Base-by-base conservation (phyloP, 1,140 invertebrate genomes). In the Prorops nasuta region DNA sequence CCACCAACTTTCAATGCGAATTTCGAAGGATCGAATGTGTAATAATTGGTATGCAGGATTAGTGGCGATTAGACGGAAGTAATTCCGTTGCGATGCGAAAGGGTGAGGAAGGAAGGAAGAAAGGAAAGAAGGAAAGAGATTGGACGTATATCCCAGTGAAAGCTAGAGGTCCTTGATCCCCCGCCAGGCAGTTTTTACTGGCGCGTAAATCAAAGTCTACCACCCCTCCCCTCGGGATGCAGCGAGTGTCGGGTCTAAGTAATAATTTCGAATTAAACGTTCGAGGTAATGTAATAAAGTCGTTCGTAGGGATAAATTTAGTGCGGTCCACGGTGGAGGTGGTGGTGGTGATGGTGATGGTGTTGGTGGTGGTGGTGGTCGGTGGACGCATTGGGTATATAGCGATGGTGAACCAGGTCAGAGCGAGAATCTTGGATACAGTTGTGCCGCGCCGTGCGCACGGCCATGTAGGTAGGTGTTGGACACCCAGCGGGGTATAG, bases 251-350 rank as follows among this genome's bases (percentile, higher is more conserved):
- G n/a, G n/a, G 48, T 57, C 57, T 63, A 62, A 68, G 67, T 69
- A 71, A 72, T 72, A 71, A 72, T 72, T 73, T 65, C 59, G 66
- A 67, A 71, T 73, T 72, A 71, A 73, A 72, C 60, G 67, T 68
- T 71, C 58, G 58, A 41, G 51, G 63, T 70, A 72, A 71, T 71
- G 66, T 71, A 72, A 72, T 71, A 72, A 72, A 72, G 70, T 72
- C 70, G 67, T 71, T 67, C 63, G 55, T 55, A 54, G 45, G 64
- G 64, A 72, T 72, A 69, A 72, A 72, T 72, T 71, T 71, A 70
- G 67, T 67, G 60, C 56, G 56, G 55, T 46, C 54, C 54, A 51
- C 38, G n/a, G 54, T 45, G 40, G 51, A 34, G 31, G 38, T 28
- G 18, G 40, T 20, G 18, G 28, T 18, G 14, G 40, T 15, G 46